Conservation (phyloP, 2,797 vertebrate species). For the Fringilla coelebs region DNA sequence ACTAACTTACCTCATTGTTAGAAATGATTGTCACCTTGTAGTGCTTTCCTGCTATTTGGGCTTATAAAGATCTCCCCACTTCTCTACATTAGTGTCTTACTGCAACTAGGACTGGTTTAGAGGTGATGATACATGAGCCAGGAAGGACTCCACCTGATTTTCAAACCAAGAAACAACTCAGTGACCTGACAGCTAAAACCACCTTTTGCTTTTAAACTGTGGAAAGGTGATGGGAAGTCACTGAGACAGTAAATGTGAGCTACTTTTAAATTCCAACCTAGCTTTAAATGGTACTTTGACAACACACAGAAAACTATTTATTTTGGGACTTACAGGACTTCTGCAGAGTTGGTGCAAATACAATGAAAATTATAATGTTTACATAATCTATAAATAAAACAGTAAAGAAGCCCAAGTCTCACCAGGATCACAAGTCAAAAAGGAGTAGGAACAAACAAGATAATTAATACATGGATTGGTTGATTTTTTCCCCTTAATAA, state of each 20-base stretch:
- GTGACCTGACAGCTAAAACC: not conserved
- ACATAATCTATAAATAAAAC: constrained; percentile 24
- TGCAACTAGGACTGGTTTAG: not conserved
- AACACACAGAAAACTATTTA: not conserved
- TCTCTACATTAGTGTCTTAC: not conserved
- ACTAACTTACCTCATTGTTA: not conserved
- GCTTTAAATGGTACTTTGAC: constrained; percentile 17
- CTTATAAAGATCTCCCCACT: not conserved
- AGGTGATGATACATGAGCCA: not conserved
- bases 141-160: not conserved
- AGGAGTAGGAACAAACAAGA: not conserved
- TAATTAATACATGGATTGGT: not conserved
- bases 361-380: constrained; percentile 29
- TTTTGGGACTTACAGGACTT: not conserved
- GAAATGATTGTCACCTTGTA: not conserved
- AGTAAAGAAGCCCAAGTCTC: not conserved
- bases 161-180: not conserved
- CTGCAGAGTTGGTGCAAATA: not conserved
- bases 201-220: constrained; percentile 8
- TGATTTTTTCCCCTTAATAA: not conserved
- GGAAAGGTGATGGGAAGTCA: constrained; percentile 19
- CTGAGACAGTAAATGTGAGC: not conserved
- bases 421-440: not conserved
- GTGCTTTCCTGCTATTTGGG: not conserved
- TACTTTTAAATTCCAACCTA: not conserved